A percentile compares a stretch with the other conserved stretches of the same genome.
Conservation (phyloP, 2,888 invertebrate genomes). For the Xestia c-nigrum region DNA sequence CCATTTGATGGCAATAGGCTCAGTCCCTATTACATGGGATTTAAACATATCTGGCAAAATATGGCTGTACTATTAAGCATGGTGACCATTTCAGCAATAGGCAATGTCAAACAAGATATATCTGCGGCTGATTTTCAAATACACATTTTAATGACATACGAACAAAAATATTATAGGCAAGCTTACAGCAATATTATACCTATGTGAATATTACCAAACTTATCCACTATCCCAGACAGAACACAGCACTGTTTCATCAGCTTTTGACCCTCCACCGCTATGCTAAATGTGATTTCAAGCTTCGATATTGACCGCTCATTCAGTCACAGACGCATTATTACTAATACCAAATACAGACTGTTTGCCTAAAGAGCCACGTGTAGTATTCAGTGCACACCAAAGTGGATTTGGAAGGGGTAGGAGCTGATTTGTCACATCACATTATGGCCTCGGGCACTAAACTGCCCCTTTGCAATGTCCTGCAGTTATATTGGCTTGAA, state of each 20-base stretch:
- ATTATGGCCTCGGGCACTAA: constrained; percentile 21
- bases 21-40: too few relatives aligned
- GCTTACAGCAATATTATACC: neutral
- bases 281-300: constrained; percentile 38
- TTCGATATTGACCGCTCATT: constrained; percentile 29
- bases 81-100: neutral
- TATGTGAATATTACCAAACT: neutral
- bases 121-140: neutral
- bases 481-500: constrained; percentile 20
- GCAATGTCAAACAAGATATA: neutral
- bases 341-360: constrained; percentile 32
- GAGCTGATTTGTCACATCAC: constrained; percentile 40
- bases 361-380: constrained; percentile 16
- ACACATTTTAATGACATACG: too few relatives aligned
- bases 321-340: constrained; percentile 22
- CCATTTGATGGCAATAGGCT: too few relatives aligned
- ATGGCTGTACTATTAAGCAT: neutral
- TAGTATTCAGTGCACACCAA: constrained; percentile 29
- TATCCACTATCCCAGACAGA: neutral
- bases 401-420: constrained; percentile 17
- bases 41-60: too few relatives aligned
- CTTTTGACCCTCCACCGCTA: constrained; percentile 27
- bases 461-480: constrained; percentile 1
- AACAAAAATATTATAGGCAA: too few relatives aligned
- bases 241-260: constrained; percentile 13